These are phyloP conservation scores for Enteromius treurensis DNA, from an alignment of 2,797 vertebrate genomes.

Conservation along the genomic window DNA sequence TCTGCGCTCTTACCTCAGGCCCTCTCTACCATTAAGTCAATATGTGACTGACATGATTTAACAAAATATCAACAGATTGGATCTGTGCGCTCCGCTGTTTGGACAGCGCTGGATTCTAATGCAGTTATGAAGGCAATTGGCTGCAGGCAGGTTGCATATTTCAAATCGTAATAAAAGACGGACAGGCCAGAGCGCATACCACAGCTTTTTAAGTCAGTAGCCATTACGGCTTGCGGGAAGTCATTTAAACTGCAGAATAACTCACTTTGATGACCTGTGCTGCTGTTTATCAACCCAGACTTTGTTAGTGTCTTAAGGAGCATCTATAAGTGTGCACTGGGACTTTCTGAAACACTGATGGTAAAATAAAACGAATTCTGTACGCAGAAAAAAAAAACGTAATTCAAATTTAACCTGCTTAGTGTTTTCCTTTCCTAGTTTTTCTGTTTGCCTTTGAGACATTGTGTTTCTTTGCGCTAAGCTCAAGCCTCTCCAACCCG, in stretches of 20 bases:
- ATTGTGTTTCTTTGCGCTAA: background rate
- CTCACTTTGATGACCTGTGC: constrained; percentile 50
- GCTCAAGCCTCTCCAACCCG: background rate
- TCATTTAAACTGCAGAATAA: constrained; percentile 55
- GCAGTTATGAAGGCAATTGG: constrained; percentile 47
- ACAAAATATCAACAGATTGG: constrained; percentile 42
- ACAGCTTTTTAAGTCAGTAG: constrained; percentile 44
- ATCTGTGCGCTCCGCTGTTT: constrained; percentile 40
- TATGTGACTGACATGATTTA: constrained; percentile 45
- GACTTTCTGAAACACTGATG: background rate
- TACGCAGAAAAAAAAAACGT: background rate
- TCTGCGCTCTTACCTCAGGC: constrained; percentile 24
- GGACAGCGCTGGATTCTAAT: constrained; percentile 45
- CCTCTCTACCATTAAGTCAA: constrained; percentile 24
- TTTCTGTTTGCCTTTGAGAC: background rate
- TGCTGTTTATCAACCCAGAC: constrained; percentile 39
- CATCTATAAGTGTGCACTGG: background rate
- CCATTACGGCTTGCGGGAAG: constrained; percentile 51
- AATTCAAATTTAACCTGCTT: background rate
- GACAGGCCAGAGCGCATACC: constrained; percentile 40
- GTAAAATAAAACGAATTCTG: background rate
- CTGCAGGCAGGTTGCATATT: constrained; percentile 51
- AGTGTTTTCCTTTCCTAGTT: background rate
- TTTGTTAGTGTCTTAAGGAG: constrained; percentile 20
- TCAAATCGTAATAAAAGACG: constrained; percentile 50